These are phyloP conservation scores for Ctenosaura bakeri DNA, from an alignment of 2,797 vertebrate genomes.

Conservation along the genomic window DNA sequence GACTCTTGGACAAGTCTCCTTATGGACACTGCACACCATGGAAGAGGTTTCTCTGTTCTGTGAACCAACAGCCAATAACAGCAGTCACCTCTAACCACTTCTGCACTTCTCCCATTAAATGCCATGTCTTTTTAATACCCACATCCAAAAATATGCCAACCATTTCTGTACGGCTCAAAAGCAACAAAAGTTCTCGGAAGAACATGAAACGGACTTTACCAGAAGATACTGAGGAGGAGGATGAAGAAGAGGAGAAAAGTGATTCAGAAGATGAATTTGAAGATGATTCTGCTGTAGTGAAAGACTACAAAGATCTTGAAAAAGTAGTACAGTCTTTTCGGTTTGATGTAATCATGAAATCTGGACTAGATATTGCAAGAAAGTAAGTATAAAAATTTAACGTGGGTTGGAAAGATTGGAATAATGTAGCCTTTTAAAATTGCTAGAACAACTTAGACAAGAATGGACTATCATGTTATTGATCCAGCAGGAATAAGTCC, in stretches of 20 bases:
- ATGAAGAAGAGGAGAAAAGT: constrained; percentile 56
- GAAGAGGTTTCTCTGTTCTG: constrained; percentile 65
- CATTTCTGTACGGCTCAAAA: constrained; percentile 86
- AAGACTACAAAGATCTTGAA: constrained; percentile 93
- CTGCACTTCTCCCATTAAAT: constrained; percentile 66
- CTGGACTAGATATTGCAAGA: constrained; percentile 90
- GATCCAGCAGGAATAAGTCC: background rate
- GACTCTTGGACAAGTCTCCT: constrained; percentile 75
- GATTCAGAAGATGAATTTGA: constrained; percentile 85
- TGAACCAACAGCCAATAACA: constrained; percentile 67
- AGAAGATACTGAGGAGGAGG: constrained; percentile 77
- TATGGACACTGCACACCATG: constrained; percentile 66
- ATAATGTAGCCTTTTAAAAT: background rate
- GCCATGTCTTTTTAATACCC: constrained; percentile 65
- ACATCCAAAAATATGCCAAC: constrained; percentile 66
- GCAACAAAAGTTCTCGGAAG: constrained; percentile 86
- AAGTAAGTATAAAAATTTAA: constrained; percentile 86
- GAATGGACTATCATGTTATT: background rate
- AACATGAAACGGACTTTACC: constrained; percentile 67
- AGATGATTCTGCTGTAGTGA: constrained; percentile 79
- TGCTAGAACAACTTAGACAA: constrained; percentile 26
- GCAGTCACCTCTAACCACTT: constrained; percentile 64
- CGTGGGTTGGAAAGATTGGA: background rate
- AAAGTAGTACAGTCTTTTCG: constrained; percentile 90
- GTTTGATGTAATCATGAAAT: constrained; percentile 90